Conservation (phyloP, 2,888 invertebrate species). For the Drosophila austrosaltans region DNA sequence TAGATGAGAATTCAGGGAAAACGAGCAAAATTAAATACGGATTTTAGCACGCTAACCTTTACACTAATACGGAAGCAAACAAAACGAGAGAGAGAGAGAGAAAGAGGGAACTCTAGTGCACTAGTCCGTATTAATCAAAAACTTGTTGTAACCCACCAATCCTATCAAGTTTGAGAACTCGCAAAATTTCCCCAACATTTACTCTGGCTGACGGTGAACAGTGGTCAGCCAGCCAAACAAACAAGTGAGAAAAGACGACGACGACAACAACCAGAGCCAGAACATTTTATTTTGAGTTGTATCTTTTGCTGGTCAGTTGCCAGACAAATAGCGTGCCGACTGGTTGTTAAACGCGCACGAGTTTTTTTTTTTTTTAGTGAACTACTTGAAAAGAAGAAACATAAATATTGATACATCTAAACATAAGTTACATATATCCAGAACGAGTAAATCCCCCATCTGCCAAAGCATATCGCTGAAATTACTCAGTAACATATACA, state of each 20-base stretch:
- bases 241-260: constrained; percentile 15
- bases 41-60: constrained; percentile 39
- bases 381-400: constrained; percentile 6
- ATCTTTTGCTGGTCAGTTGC: constrained; percentile 51
- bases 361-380: constrained; percentile 37
- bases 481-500: neutral
- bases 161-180: constrained; percentile 18
- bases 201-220: constrained; percentile 30
- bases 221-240: constrained; percentile 37
- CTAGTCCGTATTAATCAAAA: neutral
- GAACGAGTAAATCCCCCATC: neutral
- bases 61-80: constrained; percentile 22
- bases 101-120: neutral
- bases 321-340: constrained; percentile 57
- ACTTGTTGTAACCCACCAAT: constrained; percentile 28
- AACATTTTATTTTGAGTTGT: constrained; percentile 18
- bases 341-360: constrained; percentile 57
- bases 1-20: constrained; percentile 22
- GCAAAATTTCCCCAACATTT: constrained; percentile 25
- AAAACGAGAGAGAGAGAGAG: neutral
- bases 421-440: neutral
- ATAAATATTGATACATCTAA: neutral
- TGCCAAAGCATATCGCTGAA: neutral
- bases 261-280: neutral
- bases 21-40: constrained; percentile 35